A percentile compares a stretch with the other conserved stretches of the same genome.
Evolutionary conservation across 2,888 invertebrate species (phyloP).

Genomic region (Adelphocoris suturalis): DNA sequence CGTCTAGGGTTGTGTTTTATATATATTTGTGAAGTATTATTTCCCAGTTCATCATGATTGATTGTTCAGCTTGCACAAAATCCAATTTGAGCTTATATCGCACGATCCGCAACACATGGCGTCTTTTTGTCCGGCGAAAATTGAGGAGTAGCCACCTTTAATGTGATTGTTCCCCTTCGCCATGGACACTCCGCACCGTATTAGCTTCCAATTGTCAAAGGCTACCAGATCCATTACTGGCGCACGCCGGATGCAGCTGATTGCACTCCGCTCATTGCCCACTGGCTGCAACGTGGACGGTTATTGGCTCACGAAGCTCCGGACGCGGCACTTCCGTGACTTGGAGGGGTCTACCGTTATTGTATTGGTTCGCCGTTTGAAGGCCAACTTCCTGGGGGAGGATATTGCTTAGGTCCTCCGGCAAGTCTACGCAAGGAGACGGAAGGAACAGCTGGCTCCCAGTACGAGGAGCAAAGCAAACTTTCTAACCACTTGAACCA

Average conservation of each 20-base stretch:
- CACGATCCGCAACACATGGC: too few species aligned
- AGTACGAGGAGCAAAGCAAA: neutral
- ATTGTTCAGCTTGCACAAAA: too few species aligned
- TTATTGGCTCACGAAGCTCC: conserved; percentile 9
- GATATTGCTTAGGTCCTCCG: conserved; percentile 14
- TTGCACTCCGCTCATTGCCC: conserved; percentile 4
- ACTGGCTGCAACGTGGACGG: neutral
- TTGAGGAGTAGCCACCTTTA: too few species aligned
- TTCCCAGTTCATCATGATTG: too few species aligned
- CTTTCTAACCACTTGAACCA: neutral
- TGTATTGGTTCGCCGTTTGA: conserved; percentile 26
- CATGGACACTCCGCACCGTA: neutral
- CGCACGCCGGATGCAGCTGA: conserved; percentile 12
- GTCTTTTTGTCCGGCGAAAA: too few species aligned
- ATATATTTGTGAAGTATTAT: too few species aligned
- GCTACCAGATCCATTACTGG: neutral
- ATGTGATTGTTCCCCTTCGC: too few species aligned
- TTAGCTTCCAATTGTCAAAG: conserved; percentile 3
- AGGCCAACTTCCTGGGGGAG: conserved; percentile 22
- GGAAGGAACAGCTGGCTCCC: neutral
- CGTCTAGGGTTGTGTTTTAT: too few species aligned
- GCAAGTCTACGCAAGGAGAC: neutral
- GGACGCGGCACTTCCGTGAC: neutral
- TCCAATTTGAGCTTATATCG: too few species aligned
- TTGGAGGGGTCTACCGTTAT: neutral